Evolutionary conservation across 2,797 vertebrate species (phyloP), one percentile per base, ranked within the genome.

Genomic region (Setipinna tenuifilis): DNA sequence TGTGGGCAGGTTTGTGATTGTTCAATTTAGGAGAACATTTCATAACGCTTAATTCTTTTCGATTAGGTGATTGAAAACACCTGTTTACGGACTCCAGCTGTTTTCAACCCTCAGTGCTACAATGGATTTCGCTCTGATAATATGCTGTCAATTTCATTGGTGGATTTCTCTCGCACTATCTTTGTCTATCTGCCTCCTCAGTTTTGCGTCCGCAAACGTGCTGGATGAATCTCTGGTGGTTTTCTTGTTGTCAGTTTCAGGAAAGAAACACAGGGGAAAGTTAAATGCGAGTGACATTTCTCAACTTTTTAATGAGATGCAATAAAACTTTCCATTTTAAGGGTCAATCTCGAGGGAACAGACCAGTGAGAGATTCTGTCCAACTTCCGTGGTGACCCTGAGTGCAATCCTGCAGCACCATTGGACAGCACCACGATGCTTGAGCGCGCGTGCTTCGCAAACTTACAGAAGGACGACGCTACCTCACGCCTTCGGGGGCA

Each of bases 391-490:
- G 28, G 25, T 78, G 35, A 78, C 71, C 31, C 17, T 44, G 71
- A 78, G 71, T 78, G 71, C 71, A 78, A 78, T 54, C 35, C 71
- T 78, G 35, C 31, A 35, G 31, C 71, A 41, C 35, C 71, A 78
- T 44, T 44, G 35, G 71, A 78, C 71, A 78, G 71, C 19, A 44
- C 41, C 6, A 78, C 19, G 71, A 78, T 78, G 71, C 71, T 78
- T 78, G 71, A 41, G 41, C 31, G 71, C 65, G 12, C 71, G 71
- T 78, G 71, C 71, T 21, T 78, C 6, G 80, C 83, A 65, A 86
- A 88, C 87, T 87, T 85, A 80, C 82, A 59, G 25, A 85, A 85
- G 23, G 50, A 82, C 25, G 46, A 57, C 6, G 0, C 71, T 78
- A 31, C 35, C 71, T n/a, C 71, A 83, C 50, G 68, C 83, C 61